Evolutionary conservation across 2,797 vertebrate species (phyloP).

Genomic region (Calcarius lapponicus): DNA sequence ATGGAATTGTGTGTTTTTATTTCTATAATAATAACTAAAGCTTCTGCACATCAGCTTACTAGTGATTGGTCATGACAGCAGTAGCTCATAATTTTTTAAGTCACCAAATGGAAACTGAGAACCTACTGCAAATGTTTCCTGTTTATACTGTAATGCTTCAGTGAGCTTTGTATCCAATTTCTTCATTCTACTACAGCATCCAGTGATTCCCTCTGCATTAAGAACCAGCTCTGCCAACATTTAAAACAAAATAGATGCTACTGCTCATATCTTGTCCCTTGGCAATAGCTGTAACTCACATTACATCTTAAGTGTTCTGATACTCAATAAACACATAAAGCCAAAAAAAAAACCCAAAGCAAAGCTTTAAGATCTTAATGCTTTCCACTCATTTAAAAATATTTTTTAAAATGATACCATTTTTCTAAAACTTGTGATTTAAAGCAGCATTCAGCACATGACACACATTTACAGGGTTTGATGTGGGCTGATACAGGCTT

Average conservation of each 20-base stretch:
- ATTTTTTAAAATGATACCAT: accelerated
- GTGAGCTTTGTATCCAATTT: background rate
- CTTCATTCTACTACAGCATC: background rate
- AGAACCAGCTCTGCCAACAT: background rate
- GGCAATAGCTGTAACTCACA: background rate
- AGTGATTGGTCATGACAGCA: background rate
- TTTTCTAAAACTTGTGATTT: background rate
- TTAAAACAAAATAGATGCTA: background rate
- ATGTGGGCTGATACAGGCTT: background rate
- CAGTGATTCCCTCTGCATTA: background rate
- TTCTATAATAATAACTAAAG: background rate
- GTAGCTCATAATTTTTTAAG: background rate
- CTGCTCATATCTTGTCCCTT: background rate
- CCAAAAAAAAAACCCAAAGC: background rate
- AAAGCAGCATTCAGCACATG: background rate
- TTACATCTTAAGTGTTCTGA: background rate
- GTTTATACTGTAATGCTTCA: background rate
- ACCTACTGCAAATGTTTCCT: background rate
- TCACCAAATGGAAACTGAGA: background rate
- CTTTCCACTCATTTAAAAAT: background rate
- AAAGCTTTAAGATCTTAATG: background rate
- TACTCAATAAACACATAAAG: background rate
- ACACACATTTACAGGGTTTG: background rate
- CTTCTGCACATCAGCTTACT: background rate
- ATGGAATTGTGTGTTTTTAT: background rate